Percentiles rank a stretch among this genome's conserved stretches.
Evolutionary conservation across 1,140 invertebrate genomes (phyloP).

Genomic region (Drosophila biarmipes): DNA sequence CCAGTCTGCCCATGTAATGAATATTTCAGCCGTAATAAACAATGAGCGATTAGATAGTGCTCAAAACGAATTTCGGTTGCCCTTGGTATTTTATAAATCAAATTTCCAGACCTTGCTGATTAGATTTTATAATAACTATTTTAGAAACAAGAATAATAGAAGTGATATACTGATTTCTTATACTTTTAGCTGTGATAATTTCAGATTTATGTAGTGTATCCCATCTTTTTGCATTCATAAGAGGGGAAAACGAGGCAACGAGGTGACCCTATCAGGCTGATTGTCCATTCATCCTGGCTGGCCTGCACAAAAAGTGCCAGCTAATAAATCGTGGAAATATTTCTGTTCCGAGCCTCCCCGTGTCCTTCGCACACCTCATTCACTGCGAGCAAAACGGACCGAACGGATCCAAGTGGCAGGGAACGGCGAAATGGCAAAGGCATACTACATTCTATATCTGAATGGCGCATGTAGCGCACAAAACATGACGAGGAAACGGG

Average conservation of each 20-base stretch:
- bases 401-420: constrained; percentile 39
- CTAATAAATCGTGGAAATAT: constrained; percentile 47
- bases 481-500: constrained; percentile 30
- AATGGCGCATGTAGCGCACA: constrained; percentile 9
- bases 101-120: constrained; percentile 7
- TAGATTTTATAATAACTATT: background rate
- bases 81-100: constrained; percentile 29
- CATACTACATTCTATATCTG: constrained; percentile 5
- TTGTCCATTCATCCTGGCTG: constrained; percentile 11
- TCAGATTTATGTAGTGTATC: background rate
- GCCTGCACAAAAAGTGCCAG: constrained; percentile 5
- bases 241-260: background rate
- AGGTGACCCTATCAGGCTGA: constrained; percentile 9
- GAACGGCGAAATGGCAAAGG: constrained; percentile 30
- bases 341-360: constrained; percentile 34
- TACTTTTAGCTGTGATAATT: too few species aligned
- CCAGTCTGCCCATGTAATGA: constrained; percentile 37
- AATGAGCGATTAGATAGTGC: constrained; percentile 19
- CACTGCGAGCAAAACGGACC: constrained; percentile 11
- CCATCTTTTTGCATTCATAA: background rate
- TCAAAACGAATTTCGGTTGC: constrained; percentile 16
- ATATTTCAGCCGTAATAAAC: constrained; percentile 45
- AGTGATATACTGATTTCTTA: too few species aligned
- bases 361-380: constrained; percentile 48
- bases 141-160: too few species aligned